Evolutionary conservation across 2,113 vertebrate species (phyloP), one percentile per base, ranked within the genome.

Genomic region (Semnornis frantzii): DNA sequence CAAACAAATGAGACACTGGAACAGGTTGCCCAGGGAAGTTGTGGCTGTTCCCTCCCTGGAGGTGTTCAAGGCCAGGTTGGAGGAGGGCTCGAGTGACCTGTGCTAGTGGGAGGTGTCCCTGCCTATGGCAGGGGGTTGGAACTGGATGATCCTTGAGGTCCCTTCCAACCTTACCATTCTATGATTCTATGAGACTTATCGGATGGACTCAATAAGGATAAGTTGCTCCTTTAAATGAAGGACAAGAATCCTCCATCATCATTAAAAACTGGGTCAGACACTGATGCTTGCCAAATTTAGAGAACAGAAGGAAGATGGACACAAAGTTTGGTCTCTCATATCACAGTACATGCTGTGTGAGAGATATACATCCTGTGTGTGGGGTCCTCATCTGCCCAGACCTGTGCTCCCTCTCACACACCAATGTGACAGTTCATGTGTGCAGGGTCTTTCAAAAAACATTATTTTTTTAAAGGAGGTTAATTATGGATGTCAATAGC

Each of bases 401-500:
- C 28, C 74, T 63, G 48, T 42, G 31, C 8, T 88, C 13, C 63
- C 52, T 85, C 89, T 96, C 82, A 76, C 55, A 71, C 52, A 64
- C 55, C 76, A 78, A 89, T 66, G 63, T 70, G 92, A 34, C 83
- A 72, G 90, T 78, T 95, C 86, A 69, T 82, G 54, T 74, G 15
- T 77, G 86, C 3, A 6, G 62, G 57, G 27, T 92, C 93, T 90
- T 76, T 63, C 27, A 66, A 73, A 95, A 92, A 6, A 37, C 37
- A 37, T 37, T 3, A 11, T 48, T 79, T 55, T 94, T 55, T 94
- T 57, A 85, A 94, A 97, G 85, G 55, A 88, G 66, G 39, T 97
- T 93, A 92, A 92, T 96, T 94, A 94, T 28, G 89, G 90, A 81
- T 85, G 93, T 90, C 78, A 77, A 39, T 88, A 95, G 78, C 87